Evolutionary conservation across 2,888 invertebrate species (phyloP).

Genomic region (Hartigia nigra): DNA sequence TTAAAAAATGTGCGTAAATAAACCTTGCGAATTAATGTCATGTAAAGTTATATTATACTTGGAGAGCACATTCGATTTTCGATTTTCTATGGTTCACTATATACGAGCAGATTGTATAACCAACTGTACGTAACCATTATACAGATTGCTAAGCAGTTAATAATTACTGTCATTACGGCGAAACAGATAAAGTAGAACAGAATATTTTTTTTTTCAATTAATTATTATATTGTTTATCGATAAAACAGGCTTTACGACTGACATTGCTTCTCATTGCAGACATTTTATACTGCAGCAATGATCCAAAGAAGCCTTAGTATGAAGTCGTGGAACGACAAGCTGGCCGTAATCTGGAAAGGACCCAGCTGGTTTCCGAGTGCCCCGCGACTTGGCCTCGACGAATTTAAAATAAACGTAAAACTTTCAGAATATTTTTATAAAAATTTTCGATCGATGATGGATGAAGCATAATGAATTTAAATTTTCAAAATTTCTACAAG

Average conservation of each 20-base stretch:
- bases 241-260: background rate
- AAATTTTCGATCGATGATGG: background rate
- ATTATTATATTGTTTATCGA: background rate
- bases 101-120: background rate
- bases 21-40: background rate
- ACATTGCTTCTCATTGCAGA: slow-evolving; percentile 65
- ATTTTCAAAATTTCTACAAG: background rate
- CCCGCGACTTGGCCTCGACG: slow-evolving; percentile 80
- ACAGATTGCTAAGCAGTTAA: background rate
- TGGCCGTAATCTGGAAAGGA: slow-evolving; percentile 82
- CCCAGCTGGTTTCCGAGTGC: slow-evolving; percentile 90
- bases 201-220: slow-evolving; percentile 10
- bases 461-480: background rate
- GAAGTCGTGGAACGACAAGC: slow-evolving; percentile 72
- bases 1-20: background rate
- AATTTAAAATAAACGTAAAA: slow-evolving; percentile 81
- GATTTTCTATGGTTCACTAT: background rate
- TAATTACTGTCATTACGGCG: background rate
- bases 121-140: background rate
- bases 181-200: background rate
- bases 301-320: slow-evolving; percentile 72
- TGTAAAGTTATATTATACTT: background rate
- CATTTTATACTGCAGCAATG: slow-evolving; percentile 80
- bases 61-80: background rate
- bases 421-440: background rate